Evolutionary conservation across 2,797 vertebrate species (phyloP), one percentile per base, ranked within the genome.

Genomic region (Numenius phaeopus): DNA sequence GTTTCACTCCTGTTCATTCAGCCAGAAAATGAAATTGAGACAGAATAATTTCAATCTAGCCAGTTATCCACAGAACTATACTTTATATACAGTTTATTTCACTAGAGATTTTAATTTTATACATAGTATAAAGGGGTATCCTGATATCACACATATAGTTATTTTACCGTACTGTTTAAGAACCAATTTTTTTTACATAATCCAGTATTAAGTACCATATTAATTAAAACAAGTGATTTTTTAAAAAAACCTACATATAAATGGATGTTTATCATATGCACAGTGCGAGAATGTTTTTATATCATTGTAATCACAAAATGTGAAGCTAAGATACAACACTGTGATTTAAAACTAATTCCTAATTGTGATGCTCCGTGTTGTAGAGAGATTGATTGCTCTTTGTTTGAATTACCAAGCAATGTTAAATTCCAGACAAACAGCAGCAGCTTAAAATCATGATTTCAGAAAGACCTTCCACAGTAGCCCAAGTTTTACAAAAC

Each of bases 21-120:
- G 59, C 14, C 71, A 82, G 73, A 81, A 86, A 67, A 46, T 30
- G 11, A n/a, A 89, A 67, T 5, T 17, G 24, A 90, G 57, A 55
- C 61, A 34, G 69, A 94, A 37, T 39, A 37, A 89, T 70, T 80
- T 61, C 76, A 37, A 34, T 54, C 78, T 57, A 90, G 79, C 72
- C 73, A 85, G 69, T 66, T 88, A 79, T 40, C 61, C 93, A 94
- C 83, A 71, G 86, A 94, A 23, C 88, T 94, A 70, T 78, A 94
- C 88, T 66, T 97, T 98, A 98, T 97, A 95, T 98, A 98, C 96
- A 97, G 96, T 98, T 98, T 98, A 98, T 98, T 98, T 97, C 97
- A 98, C 98, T 98, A 98, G 96, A 97, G 97, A 93, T 96, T 97
- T 98, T 87, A 91, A 91, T 97, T 98, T 98, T 98, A 98, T 98